Conservation (phyloP, 2,113 vertebrate genomes). For the Brachionichthys hirsutus region DNA sequence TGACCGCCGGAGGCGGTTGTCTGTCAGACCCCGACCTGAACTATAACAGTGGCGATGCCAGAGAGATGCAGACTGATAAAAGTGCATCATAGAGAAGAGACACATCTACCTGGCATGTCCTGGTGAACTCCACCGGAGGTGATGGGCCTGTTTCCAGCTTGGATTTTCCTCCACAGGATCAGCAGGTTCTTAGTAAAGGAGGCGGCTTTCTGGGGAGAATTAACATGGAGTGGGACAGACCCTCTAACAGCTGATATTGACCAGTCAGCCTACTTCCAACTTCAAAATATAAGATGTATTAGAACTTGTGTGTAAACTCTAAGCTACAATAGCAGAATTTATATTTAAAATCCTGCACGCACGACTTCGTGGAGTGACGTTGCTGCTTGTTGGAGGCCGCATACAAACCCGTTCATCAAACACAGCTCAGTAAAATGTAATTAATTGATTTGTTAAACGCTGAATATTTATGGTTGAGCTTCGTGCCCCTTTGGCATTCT, state of each 20-base stretch:
- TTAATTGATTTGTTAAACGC: background rate
- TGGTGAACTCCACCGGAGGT: background rate
- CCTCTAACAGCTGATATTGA: slow-evolving; percentile 48
- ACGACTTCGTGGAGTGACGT: slow-evolving; percentile 25
- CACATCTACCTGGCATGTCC: background rate
- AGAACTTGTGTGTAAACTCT: slow-evolving; percentile 14
- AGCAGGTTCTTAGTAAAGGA: slow-evolving; percentile 11
- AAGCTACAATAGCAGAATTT: slow-evolving; percentile 2
- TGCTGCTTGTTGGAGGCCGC: slow-evolving; percentile 15
- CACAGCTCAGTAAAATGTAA: slow-evolving; percentile 6
- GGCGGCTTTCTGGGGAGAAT: slow-evolving; percentile 43
- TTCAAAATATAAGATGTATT: background rate
- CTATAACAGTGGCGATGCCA: background rate
- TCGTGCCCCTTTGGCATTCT: too few relatives aligned
- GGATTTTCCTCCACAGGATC: slow-evolving; percentile 7
- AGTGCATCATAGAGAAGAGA: background rate
- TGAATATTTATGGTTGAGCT: too few relatives aligned
- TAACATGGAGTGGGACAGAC: slow-evolving; percentile 73
- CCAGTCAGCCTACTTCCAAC: background rate
- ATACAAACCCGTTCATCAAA: slow-evolving; percentile 26
- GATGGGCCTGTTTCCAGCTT: background rate
- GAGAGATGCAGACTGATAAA: slow-evolving; percentile 6
- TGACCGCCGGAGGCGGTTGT: slow-evolving; percentile 8
- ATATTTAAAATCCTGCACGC: slow-evolving; percentile 22
- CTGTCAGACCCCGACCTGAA: background rate